Percentiles rank a stretch among this genome's conserved stretches.
Evolutionary conservation across 2,888 invertebrate genomes (phyloP).

Genomic region (Camptogramma bilineatum): DNA sequence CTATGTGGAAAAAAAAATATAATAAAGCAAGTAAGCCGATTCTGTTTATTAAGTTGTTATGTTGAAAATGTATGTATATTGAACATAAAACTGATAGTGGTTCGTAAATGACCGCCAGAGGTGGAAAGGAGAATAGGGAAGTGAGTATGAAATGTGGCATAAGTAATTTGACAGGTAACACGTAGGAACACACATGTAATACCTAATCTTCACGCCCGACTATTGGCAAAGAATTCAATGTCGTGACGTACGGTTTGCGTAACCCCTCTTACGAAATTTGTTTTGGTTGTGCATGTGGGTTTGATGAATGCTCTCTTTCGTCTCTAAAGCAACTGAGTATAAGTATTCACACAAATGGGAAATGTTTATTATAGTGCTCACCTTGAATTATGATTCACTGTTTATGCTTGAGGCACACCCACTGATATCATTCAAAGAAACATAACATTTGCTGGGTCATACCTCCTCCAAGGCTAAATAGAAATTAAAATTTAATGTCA

Average conservation of each 20-base stretch:
- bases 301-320: slow-evolving; percentile 23
- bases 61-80: too few relatives aligned
- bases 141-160: too few relatives aligned
- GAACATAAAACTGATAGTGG: too few relatives aligned
- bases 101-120: too few relatives aligned
- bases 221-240: slow-evolving; percentile 58
- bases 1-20: too few relatives aligned
- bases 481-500: too few relatives aligned
- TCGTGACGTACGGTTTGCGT: slow-evolving; percentile 48
- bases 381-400: slow-evolving; percentile 23
- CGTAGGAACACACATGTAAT: slow-evolving; percentile 3
- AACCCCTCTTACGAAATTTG: slow-evolving; percentile 38
- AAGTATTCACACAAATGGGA: slow-evolving; percentile 11
- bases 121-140: too few relatives aligned
- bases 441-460: too few relatives aligned
- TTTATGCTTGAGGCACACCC: neutral
- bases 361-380: slow-evolving; percentile 8
- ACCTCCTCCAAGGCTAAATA: too few relatives aligned
- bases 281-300: slow-evolving; percentile 34
- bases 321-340: slow-evolving; percentile 17
- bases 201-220: slow-evolving; percentile 6
- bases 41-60: too few relatives aligned
- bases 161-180: neutral
- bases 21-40: too few relatives aligned
- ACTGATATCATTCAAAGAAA: too few relatives aligned